phyloP scores from a whole-genome alignment of 1,140 invertebrate species.

The Mesaphorura yosii region DNA sequence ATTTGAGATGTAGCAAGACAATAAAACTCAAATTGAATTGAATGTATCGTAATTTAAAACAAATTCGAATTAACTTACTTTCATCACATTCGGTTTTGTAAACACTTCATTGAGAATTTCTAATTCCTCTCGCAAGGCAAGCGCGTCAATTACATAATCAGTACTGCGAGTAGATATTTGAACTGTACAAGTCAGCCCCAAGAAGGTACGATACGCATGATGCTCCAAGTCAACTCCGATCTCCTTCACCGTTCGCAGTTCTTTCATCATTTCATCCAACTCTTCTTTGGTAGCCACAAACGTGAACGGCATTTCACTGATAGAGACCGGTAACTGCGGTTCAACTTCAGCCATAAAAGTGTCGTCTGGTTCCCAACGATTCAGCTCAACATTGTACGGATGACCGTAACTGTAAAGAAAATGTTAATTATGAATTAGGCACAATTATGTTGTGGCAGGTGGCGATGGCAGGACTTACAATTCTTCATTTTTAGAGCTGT shows the following conservation, averaged over 20 bases:
- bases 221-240: conserved; percentile 77
- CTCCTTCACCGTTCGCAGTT: conserved; percentile 53
- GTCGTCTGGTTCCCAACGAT: conserved; percentile 48
- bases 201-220: conserved; percentile 69
- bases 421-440: conserved; percentile 31
- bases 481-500: conserved; percentile 46
- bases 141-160: conserved; percentile 86
- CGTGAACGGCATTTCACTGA: conserved; percentile 54
- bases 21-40: too few species aligned
- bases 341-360: conserved; percentile 41
- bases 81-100: conserved; percentile 78
- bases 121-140: conserved; percentile 68
- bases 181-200: conserved; percentile 81
- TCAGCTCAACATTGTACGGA: conserved; percentile 80
- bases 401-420: conserved; percentile 54
- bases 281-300: conserved; percentile 54
- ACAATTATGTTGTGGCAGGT: conserved; percentile 1
- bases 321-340: conserved; percentile 33
- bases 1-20: too few species aligned
- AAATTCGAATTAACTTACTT: conserved; percentile 45
- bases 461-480: conserved; percentile 31
- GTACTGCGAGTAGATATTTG: conserved; percentile 78
- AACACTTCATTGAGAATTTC: conserved; percentile 80
- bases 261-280: conserved; percentile 52
- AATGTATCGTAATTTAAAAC: neutral